Base-by-base conservation (phyloP, 2,888 invertebrate genomes). In the Pteria penguin region DNA sequence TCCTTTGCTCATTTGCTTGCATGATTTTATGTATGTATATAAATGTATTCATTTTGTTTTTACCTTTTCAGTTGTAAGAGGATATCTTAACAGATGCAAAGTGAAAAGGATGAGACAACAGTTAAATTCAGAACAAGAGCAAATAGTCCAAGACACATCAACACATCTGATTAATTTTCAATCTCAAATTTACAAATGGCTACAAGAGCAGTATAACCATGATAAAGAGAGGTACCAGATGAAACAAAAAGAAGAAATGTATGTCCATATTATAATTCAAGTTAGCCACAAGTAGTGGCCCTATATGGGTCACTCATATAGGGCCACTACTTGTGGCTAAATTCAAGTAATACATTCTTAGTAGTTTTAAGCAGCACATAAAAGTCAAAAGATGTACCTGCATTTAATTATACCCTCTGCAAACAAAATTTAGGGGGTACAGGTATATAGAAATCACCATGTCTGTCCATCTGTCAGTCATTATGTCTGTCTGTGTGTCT, bases 61-160 rank as follows among this genome's bases (percentile, higher is more conserved):
- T 63, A 22, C 62, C 14, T 4, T 68, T 74, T 24, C 74, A 86
- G 86, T 74, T 68, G 76, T 83, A 0, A 75, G 86, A 55, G 80
- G 84, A 14, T 84, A 76, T 67, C 70, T 83, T 18, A 83, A 79
- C 18, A 70, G 79, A 27, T 69, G 73, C 58, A 72, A 58, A 22
- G 80, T 72, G 26, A 73, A 78, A 45, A 62, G 69, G n/a, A 63
- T 81, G 18, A 63, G 66, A 29, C 36, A 63, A 2, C 3, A 33
- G 18, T 58, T 36, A 45, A 60, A 68, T 8, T n/a, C 62, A 27
- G 54, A 75, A 26, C 57, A 54, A 33, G 73, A 76, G 18, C 55
- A 22, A 57, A 58, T 63, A 14, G 36, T 78, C 24, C 3, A 24
- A 5, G 60, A 70, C 18, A 52, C 74, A n/a, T 57, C 33, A 27